A percentile compares a stretch with the other conserved stretches of the same genome.
These are phyloP conservation scores for Zaprionus inermis DNA, from an alignment of 1,140 invertebrate species.

Conservation along the genomic window DNA sequence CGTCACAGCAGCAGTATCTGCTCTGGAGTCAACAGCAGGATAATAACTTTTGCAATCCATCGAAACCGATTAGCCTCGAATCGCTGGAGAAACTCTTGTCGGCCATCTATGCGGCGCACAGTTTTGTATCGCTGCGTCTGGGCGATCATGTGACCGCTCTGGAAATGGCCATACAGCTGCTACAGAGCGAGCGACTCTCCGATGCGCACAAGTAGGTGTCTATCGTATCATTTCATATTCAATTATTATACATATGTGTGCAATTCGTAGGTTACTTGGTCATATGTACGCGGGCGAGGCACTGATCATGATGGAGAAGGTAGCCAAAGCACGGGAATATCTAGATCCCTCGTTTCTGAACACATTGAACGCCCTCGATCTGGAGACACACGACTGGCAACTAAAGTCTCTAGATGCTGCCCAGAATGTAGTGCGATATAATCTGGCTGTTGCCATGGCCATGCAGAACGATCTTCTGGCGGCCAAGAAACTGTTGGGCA, in stretches of 20 bases:
- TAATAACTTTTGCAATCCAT: constrained; percentile 84
- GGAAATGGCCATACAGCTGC: constrained; percentile 86
- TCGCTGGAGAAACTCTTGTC: constrained; percentile 86
- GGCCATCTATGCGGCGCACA: constrained; percentile 90
- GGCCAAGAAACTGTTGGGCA: constrained; percentile 88
- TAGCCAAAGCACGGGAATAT: constrained; percentile 93
- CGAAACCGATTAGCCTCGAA: constrained; percentile 80
- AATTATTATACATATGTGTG: background rate
- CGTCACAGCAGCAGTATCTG: constrained; percentile 51
- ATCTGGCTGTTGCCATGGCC: constrained; percentile 91
- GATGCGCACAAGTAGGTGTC: constrained; percentile 73
- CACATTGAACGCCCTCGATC: constrained; percentile 84
- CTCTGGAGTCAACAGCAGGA: constrained; percentile 72
- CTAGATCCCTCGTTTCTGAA: constrained; percentile 91
- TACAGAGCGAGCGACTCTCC: constrained; percentile 73
- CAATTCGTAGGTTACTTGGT: constrained; percentile 88
- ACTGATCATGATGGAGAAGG: constrained; percentile 92
- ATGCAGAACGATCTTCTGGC: constrained; percentile 91
- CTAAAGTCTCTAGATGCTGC: constrained; percentile 88
- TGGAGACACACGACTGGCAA: constrained; percentile 87
- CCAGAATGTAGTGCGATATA: constrained; percentile 90
- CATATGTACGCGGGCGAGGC: constrained; percentile 96
- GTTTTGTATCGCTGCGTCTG: constrained; percentile 93
- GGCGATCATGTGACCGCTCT: constrained; percentile 93
- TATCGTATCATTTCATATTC: background rate